Conservation (phyloP, 2,888 invertebrate species). For the Odontomyia ornata region DNA sequence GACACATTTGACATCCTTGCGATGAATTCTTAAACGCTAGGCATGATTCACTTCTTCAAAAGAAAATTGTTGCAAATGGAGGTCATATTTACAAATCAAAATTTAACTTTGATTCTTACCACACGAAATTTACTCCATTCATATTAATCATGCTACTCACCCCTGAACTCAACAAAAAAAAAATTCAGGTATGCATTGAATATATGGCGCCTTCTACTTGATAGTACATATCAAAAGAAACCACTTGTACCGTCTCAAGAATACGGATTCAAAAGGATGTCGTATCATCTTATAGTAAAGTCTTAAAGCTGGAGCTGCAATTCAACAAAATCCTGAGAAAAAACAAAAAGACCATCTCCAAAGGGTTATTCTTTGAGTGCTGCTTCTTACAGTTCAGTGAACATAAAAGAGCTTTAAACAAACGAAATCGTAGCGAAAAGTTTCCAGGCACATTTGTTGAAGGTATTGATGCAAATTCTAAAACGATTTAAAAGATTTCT, state of each 20-base stretch:
- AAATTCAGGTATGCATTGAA: not conserved
- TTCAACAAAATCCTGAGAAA: constrained; percentile 18
- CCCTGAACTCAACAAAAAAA: too few species aligned
- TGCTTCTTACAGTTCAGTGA: constrained; percentile 27
- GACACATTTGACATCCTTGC: too few species aligned
- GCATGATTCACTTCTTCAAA: too few species aligned
- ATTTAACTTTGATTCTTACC: too few species aligned
- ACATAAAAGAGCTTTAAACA: constrained; percentile 18
- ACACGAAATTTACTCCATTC: too few species aligned
- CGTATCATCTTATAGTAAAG: not conserved
- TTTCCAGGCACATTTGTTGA: not conserved
- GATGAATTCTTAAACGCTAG: too few species aligned
- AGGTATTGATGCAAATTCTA: not conserved
- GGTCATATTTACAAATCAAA: too few species aligned
- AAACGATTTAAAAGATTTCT: not conserved
- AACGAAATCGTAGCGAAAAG: constrained; percentile 17
- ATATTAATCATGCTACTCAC: too few species aligned
- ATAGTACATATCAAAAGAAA: constrained; percentile 15
- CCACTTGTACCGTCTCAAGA: constrained; percentile 5
- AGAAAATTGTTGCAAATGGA: too few species aligned
- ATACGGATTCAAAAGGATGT: not conserved
- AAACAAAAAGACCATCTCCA: not conserved
- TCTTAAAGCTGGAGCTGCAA: not conserved
- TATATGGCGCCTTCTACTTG: not conserved
- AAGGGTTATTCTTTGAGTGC: constrained; percentile 37